Conservation (phyloP, 2,888 invertebrate species). For the Drosophila barbarae region DNA sequence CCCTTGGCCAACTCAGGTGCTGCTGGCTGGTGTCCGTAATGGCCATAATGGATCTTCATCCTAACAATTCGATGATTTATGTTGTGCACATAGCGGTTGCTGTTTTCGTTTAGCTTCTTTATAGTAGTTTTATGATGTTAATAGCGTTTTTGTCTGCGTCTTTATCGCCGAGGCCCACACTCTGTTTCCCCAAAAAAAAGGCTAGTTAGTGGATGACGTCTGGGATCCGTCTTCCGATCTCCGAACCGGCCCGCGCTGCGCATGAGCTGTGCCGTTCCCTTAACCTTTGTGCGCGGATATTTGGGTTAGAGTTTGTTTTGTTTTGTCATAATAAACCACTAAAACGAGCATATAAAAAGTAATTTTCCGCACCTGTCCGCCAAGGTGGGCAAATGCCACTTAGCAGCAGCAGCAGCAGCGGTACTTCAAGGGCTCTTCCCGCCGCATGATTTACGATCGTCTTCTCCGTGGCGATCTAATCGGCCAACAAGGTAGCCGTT, state of each 20-base stretch:
- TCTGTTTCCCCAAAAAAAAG: constrained; percentile 29
- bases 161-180: constrained; percentile 56
- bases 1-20: constrained; percentile 44
- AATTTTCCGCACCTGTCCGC: constrained; percentile 77
- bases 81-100: constrained; percentile 73
- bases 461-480: constrained; percentile 52
- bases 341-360: constrained; percentile 75
- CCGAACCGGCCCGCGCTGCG: constrained; percentile 35
- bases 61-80: constrained; percentile 77
- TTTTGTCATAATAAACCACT: constrained; percentile 76
- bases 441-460: constrained; percentile 62
- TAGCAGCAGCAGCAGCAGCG: constrained; percentile 54
- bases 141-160: constrained; percentile 58
- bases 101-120: constrained; percentile 62
- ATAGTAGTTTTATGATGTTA: constrained; percentile 65
- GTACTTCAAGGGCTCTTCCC: constrained; percentile 62
- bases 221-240: constrained; percentile 5
- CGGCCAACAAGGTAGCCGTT: constrained; percentile 56
- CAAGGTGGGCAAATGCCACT: constrained; percentile 49
- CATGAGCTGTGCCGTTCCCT: constrained; percentile 54
- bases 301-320: constrained; percentile 58
- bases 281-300: constrained; percentile 50
- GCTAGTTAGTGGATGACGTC: constrained; percentile 30
- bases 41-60: constrained; percentile 73
- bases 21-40: constrained; percentile 66